Evolutionary conservation across 1,140 invertebrate species (phyloP).

Genomic region (Plodia interpunctella): DNA sequence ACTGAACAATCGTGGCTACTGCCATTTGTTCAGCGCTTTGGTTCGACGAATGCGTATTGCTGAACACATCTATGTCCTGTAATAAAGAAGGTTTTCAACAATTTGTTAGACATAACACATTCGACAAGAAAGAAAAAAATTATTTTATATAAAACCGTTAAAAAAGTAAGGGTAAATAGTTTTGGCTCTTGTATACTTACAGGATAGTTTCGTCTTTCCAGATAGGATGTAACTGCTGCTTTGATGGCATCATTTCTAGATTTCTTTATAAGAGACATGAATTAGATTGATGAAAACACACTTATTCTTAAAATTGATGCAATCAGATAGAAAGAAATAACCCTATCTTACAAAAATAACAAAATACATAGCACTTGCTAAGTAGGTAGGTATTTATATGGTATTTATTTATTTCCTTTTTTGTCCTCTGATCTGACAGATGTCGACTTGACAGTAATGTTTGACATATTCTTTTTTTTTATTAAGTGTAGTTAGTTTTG

Average conservation of each 20-base stretch:
- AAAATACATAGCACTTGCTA: too few relatives aligned
- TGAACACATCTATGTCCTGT: slow-evolving; percentile 69
- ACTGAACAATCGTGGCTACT: slow-evolving; percentile 70
- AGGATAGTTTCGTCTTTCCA: slow-evolving; percentile 74
- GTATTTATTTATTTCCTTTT: too few relatives aligned
- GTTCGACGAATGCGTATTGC: slow-evolving; percentile 53
- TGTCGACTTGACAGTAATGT: too few relatives aligned
- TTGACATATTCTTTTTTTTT: too few relatives aligned
- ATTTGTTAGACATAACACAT: too few relatives aligned
- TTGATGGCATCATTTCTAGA: slow-evolving; percentile 73
- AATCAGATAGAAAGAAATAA: background rate
- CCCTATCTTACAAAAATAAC: too few relatives aligned
- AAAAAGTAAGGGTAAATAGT: slow-evolving; percentile 8
- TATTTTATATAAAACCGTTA: too few relatives aligned
- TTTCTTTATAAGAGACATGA: slow-evolving; percentile 62
- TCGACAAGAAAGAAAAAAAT: too few relatives aligned
- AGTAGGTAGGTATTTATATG: too few relatives aligned
- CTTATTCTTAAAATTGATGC: background rate
- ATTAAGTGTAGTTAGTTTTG: too few relatives aligned
- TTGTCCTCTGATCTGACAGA: too few relatives aligned
- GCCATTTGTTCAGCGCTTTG: slow-evolving; percentile 75
- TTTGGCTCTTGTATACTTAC: slow-evolving; percentile 38
- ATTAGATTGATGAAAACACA: too few relatives aligned
- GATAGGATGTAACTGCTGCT: slow-evolving; percentile 73
- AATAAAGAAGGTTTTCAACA: slow-evolving; percentile 23